These are phyloP conservation scores for Hippopotamus amphibius DNA, from an alignment of 2,113 vertebrate genomes.

Conservation along the genomic window DNA sequence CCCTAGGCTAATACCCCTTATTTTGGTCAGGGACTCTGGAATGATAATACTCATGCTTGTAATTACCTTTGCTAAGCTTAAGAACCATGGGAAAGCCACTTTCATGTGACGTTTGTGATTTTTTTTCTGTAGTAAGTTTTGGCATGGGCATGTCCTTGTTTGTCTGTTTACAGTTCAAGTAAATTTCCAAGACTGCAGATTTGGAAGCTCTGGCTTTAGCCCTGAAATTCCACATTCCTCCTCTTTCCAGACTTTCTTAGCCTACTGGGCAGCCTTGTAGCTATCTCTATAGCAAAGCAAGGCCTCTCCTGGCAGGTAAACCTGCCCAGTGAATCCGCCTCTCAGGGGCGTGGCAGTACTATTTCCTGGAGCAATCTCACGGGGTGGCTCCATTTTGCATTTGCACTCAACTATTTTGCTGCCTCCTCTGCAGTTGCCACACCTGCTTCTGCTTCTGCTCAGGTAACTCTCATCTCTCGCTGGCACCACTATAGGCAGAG, in stretches of 20 bases:
- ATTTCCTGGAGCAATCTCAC: slow-evolving; percentile 79
- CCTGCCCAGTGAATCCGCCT: slow-evolving; percentile 60
- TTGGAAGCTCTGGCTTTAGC: background rate
- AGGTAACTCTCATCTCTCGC: slow-evolving; percentile 66
- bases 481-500: slow-evolving; percentile 13
- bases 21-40: slow-evolving; percentile 45
- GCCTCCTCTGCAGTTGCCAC: slow-evolving; percentile 61
- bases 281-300: slow-evolving; percentile 14
- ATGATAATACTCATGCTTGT: background rate
- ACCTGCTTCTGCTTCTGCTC: slow-evolving; percentile 65
- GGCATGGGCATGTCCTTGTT: slow-evolving; percentile 21
- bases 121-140: slow-evolving; percentile 34
- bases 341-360: slow-evolving; percentile 69
- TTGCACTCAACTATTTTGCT: slow-evolving; percentile 71
- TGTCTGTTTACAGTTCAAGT: background rate
- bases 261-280: background rate
- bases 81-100: background rate
- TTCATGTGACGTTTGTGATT: background rate
- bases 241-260: slow-evolving; percentile 7
- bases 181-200: slow-evolving; percentile 7
- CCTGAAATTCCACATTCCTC: slow-evolving; percentile 21
- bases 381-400: slow-evolving; percentile 75
- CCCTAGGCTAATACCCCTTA: background rate
- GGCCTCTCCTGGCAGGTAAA: slow-evolving; percentile 63
- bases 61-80: slow-evolving; percentile 23